Conservation (phyloP, 2,888 invertebrate species). For the Sinodicranocentrus sp. region DNA sequence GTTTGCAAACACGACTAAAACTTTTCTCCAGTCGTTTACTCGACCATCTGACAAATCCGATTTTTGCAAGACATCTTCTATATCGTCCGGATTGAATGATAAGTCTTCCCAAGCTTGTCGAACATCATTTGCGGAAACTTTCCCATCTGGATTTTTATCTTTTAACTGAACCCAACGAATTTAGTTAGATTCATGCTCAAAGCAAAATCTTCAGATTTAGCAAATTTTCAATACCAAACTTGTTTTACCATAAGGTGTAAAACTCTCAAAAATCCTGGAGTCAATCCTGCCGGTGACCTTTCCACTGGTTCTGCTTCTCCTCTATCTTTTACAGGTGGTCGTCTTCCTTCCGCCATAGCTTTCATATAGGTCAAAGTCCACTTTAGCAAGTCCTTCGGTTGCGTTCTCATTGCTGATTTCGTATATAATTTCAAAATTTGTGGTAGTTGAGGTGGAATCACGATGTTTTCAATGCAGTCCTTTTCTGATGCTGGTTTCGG, state of each 20-base stretch:
- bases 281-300: constrained; percentile 61
- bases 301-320: constrained; percentile 60
- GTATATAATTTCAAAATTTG: constrained; percentile 51
- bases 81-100: constrained; percentile 62
- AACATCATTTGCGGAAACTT: constrained; percentile 36
- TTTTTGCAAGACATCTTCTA: constrained; percentile 32
- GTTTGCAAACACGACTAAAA: constrained; percentile 68
- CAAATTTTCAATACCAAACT: no score
- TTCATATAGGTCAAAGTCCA: constrained; percentile 67
- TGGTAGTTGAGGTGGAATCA: constrained; percentile 55
- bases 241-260: constrained; percentile 26
- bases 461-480: constrained; percentile 48
- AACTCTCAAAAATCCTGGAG: constrained; percentile 59
- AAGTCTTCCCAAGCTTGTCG: constrained; percentile 64
- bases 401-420: constrained; percentile 57
- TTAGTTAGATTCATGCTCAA: not conserved
- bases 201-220: not conserved
- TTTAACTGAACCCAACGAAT: constrained; percentile 48
- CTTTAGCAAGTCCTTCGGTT: constrained; percentile 40
- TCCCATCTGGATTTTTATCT: constrained; percentile 35
- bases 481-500: not conserved
- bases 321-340: constrained; percentile 70
- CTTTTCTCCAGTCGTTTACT: constrained; percentile 66
- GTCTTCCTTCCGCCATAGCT: constrained; percentile 66
- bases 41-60: constrained; percentile 49